Base-by-base conservation (phyloP, 2,888 invertebrate genomes). In the Epiblema foenella region DNA sequence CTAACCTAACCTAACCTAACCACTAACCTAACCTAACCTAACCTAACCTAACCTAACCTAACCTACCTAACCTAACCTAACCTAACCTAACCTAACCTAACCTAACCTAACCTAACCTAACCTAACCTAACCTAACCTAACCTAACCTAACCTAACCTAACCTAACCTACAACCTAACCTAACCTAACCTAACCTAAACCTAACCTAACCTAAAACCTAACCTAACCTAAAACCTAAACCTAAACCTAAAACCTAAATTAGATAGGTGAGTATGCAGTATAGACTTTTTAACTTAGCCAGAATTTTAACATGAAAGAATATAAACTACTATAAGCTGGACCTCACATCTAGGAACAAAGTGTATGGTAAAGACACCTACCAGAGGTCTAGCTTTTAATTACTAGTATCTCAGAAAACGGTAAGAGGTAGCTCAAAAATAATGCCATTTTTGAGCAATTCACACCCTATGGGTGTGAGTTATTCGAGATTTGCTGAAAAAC, bases 111-210 rank as follows among this genome's bases (percentile, higher is more conserved):
- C 72, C 72, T 72, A 72, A 72, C 72, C 72, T 72, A 72, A 72
- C 72, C 72, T 72, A 72, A 72, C 68, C 72, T 68, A 68, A 72
- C 68, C 72, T 72, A 72, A 72, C 72, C 72, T 72, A 72, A 72
- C 72, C 72, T 72, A 72, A 72, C 72, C 72, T 72, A 72, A 72
- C 72, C 72, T 72, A 72, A 72, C 72, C 72, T 72, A 72, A 72
- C 72, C 72, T 72, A 72, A 72, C 72, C 72, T 72, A n/a, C n/a
- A 72, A 72, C 72, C 72, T 67, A 72, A 72, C 68, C 72, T 72
- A 72, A 72, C 72, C 68, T 72, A 72, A 72, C 72, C 72, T 72
- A 72, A 72, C 68, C 57, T 57, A n/a, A 57, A 57, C 56, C 57
- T 57, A 57, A 57, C 57, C 57, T 57, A 71, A 63, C 67, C 71